Evolutionary conservation across 2,888 invertebrate genomes (phyloP), one percentile per base, ranked within the genome.

Genomic region (Vannuccia rotundouncinata): DNA sequence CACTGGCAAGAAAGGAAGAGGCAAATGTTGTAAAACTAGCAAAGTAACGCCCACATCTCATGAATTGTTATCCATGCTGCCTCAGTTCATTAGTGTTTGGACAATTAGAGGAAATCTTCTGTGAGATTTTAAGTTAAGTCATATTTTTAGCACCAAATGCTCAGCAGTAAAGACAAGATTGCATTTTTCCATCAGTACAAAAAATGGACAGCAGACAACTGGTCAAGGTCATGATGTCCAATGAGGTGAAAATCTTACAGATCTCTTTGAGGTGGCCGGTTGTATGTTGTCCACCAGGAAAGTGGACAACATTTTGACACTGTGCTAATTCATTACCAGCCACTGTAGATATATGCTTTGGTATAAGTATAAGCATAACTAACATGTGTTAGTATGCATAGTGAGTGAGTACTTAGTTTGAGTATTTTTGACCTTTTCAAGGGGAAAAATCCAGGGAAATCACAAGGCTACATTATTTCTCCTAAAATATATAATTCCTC

Each of bases 61-160:
- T 66, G 66, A 66, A 66, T 66, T 66, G 66, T 66, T 66, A 66
- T 66, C 66, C 66, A 66, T 66, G 66, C 66, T 66, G 66, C 66
- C 66, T 66, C 66, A 66, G 66, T 22, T 22, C 66, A 66, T 66
- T 66, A 66, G 22, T 66, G 66, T 66, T 66, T 66, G 66, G 66
- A 66, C 66, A 66, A 66, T 66, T 66, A 66, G 25, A 66, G 2
- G 22, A 22, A 5, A 27, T 66, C 25, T 66, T 66, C 66, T 66
- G 66, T 2, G 22, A 66, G 66, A 66, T 22, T 66, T 66, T 66
- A 66, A 66, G 10, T 66, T 66, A 66, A 66, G 25, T 66, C 66
- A n/a, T 66, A 66, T 66, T 66, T 13, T 66, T 66, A 66, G 22
- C 66, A 66, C 66, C 66, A 66, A 66, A 66, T 13, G 66, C 66